Evolutionary conservation across 2,113 vertebrate genomes (phyloP).

Genomic region (Ornithorhynchus anatinus): DNA sequence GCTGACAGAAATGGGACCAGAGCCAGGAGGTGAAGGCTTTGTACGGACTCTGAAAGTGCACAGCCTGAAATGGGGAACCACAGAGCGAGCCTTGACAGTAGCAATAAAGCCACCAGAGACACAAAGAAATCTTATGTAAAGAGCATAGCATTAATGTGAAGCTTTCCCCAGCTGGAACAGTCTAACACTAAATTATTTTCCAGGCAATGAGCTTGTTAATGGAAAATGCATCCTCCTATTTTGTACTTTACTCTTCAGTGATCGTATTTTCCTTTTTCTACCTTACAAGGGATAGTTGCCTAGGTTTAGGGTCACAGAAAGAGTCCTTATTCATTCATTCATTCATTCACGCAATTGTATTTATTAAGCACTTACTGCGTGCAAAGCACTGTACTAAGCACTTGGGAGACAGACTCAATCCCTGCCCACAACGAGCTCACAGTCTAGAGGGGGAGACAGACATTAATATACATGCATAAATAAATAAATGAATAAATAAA

Average conservation of each 20-base stretch:
- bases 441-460: neutral
- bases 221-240: conserved; percentile 30
- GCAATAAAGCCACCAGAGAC: conserved; percentile 26
- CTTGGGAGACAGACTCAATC: no score
- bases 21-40: neutral
- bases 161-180: conserved; percentile 14
- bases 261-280: neutral
- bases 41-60: neutral
- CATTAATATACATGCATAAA: neutral
- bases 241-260: no score
- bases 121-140: conserved; percentile 24
- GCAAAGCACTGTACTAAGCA: no score
- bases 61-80: conserved; percentile 1
- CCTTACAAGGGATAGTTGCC: neutral
- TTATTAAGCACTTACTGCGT: no score
- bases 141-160: conserved; percentile 24
- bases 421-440: neutral
- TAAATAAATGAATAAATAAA: no score
- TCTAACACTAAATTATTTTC: conserved; percentile 48
- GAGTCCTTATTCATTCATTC: conserved; percentile 19
- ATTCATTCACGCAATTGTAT: no score
- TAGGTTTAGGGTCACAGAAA: neutral
- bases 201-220: conserved; percentile 1
- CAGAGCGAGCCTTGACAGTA: neutral
- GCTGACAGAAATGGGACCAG: neutral